phyloP scores from a whole-genome alignment of 2,113 vertebrate genomes.

The Ptilorrhoa leucosticta region DNA sequence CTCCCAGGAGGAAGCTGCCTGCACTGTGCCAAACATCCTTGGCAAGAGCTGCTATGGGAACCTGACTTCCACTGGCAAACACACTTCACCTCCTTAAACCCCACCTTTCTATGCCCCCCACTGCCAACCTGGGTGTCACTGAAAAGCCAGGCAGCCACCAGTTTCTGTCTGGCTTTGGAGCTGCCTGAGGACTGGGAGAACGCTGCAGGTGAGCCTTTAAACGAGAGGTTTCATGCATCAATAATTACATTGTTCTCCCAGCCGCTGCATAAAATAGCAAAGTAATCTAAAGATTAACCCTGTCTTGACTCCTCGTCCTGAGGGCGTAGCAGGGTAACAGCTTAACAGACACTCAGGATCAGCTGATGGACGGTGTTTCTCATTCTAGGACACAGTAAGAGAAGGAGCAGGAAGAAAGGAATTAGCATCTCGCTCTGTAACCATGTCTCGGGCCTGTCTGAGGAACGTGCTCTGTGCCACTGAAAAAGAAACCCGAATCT shows the following conservation, averaged over 20 bases:
- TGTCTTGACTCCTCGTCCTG: background rate
- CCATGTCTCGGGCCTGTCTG: background rate
- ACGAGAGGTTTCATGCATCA: background rate
- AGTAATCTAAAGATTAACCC: background rate
- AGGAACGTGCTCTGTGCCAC: background rate
- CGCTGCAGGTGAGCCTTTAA: background rate
- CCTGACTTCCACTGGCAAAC: background rate
- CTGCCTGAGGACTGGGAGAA: background rate
- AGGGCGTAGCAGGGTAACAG: background rate
- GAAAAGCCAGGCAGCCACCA: background rate
- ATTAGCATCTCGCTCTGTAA: background rate
- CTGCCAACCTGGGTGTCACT: fast-evolving
- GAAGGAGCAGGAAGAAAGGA: background rate
- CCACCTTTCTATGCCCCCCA: background rate
- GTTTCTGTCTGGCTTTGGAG: background rate
- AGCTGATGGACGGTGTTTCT: background rate
- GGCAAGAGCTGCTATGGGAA: background rate
- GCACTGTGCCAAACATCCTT: background rate
- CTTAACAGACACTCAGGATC: background rate
- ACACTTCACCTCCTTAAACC: background rate
- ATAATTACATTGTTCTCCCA: background rate
- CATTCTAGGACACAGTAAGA: background rate
- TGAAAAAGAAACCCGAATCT: background rate
- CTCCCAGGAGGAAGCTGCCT: background rate
- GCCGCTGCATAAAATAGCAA: background rate